A percentile compares a stretch with the other conserved stretches of the same genome.
Evolutionary conservation across 2,888 invertebrate genomes (phyloP).

Genomic region (Tupiocoris notatus): DNA sequence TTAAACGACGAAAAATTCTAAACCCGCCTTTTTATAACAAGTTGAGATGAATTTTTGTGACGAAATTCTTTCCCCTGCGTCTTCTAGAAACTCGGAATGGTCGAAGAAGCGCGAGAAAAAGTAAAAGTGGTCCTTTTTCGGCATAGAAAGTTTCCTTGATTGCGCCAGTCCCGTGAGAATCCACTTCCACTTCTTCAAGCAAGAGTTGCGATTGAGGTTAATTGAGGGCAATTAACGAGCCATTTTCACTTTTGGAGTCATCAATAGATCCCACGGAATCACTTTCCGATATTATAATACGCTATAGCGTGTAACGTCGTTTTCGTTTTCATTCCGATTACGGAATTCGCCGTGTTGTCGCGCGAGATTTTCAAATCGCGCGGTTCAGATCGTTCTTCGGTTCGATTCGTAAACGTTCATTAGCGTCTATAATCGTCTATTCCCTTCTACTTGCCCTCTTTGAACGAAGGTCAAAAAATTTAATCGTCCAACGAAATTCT

Average conservation of each 20-base stretch:
- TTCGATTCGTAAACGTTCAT: no score
- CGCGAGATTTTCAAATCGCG: no score
- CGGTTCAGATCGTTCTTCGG: no score
- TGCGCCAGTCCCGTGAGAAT: background rate
- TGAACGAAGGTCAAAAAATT: no score
- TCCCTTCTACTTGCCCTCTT: no score
- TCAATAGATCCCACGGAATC: background rate
- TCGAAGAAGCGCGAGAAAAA: background rate
- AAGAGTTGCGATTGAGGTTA: slow-evolving; percentile 14
- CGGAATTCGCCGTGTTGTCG: no score
- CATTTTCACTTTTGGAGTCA: slow-evolving; percentile 28
- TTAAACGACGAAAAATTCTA: no score
- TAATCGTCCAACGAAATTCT: no score
- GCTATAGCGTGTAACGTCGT: no score
- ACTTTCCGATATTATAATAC: slow-evolving; percentile 11
- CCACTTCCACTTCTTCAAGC: background rate
- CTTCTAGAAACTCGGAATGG: background rate
- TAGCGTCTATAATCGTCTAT: no score
- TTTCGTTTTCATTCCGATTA: background rate
- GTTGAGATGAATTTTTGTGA: background rate
- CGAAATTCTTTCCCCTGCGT: no score
- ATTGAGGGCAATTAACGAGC: slow-evolving; percentile 12
- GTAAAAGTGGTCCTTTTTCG: slow-evolving; percentile 27
- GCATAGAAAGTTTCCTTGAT: slow-evolving; percentile 24
- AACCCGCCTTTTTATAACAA: no score